These are phyloP conservation scores for Gambusia holbrooki DNA, from an alignment of 2,113 vertebrate genomes.

Conservation along the genomic window DNA sequence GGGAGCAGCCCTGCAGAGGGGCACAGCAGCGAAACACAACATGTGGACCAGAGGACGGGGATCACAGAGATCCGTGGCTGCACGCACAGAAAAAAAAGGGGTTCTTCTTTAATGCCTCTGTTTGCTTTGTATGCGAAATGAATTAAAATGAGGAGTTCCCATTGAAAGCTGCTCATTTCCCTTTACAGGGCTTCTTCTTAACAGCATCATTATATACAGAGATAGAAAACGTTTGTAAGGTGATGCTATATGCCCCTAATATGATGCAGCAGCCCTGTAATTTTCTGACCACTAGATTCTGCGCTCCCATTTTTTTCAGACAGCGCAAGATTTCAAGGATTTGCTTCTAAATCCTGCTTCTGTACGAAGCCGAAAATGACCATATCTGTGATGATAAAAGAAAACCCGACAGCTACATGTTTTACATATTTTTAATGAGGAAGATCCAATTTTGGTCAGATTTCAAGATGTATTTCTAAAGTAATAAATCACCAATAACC, in stretches of 20 bases:
- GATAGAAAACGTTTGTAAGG: constrained; percentile 30
- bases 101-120: constrained; percentile 24
- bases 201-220: constrained; percentile 25
- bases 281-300: constrained; percentile 48
- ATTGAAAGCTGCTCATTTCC: constrained; percentile 17
- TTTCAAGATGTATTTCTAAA: neutral
- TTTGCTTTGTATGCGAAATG: constrained; percentile 39
- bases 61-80: constrained; percentile 47
- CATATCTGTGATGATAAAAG: no score
- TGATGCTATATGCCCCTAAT: constrained; percentile 25
- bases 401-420: neutral
- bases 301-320: constrained; percentile 33
- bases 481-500: neutral
- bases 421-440: neutral
- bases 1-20: constrained; percentile 55
- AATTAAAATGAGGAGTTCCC: constrained; percentile 11
- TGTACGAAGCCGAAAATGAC: neutral
- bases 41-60: constrained; percentile 31
- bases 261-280: constrained; percentile 26
- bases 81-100: constrained; percentile 21
- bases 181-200: constrained; percentile 29
- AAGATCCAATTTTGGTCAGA: constrained; percentile 3
- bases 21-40: constrained; percentile 46
- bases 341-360: neutral
- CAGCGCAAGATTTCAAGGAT: constrained; percentile 36